Base-by-base conservation (phyloP, 2,888 invertebrate genomes). In the Listrodromus nycthemerus region DNA sequence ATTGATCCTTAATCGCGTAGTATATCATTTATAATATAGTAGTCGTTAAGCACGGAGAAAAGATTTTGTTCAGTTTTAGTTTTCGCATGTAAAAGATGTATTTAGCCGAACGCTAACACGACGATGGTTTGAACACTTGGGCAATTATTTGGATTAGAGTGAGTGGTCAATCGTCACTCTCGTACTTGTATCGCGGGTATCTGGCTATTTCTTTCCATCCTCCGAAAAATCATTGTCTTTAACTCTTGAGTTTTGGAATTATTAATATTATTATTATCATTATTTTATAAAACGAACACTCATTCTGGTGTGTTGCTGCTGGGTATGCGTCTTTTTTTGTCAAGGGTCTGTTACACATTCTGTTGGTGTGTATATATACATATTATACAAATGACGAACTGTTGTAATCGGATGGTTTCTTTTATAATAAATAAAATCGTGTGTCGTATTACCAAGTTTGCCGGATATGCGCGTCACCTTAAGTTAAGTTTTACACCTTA, bases 41-140 rank as follows among this genome's bases (percentile, higher is more conserved):
- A 52, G 58, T 58, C 58, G 21, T 58, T 58, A 58, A 58, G 58
- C 58, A 24, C 58, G 58, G 58, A 58, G 21, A 58, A 58, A 58
- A 55, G 55, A 45, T 76, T 2, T 6, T 55, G 45, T 50, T 66
- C 37, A 2, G 55, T 66, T 63, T 52, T 55, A 10, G 27, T 55
- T 45, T 55, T 74, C 55, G 80, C 77, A 80, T 83, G 80, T 80
- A 80, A 83, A 76, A 83, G 73, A 83, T 30, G 67, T 58, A 66
- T 2, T 61, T 50, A 69, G 66, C 71, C 27, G 33, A 69, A 45
- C 77, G 63, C 37, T 48, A 80, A 77, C 67, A 77, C 76, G 63
- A 80, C 66, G 71, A 77, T 74, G 58, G 63, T 80, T 77, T 87
- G 87, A 87, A 87, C 87, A 87, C 86, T 87, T 84, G 86, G 87